Evolutionary conservation across 2,888 invertebrate species (phyloP).

Genomic region (Strigamia maritima): DNA sequence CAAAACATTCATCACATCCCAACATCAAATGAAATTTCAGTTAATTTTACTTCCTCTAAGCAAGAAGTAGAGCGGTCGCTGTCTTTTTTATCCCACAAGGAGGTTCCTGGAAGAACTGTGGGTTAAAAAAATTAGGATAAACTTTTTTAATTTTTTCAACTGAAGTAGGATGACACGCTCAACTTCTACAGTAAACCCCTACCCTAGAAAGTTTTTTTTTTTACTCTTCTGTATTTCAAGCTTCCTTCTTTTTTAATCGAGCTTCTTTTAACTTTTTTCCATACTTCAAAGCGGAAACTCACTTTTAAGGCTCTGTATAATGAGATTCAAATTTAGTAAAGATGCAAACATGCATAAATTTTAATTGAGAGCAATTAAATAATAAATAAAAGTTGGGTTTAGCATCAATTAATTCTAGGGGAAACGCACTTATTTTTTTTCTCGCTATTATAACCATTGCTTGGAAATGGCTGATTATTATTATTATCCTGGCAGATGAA

Average conservation of each 20-base stretch:
- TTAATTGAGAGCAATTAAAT: background rate
- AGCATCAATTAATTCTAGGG: background rate
- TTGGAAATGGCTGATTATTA: conserved; percentile 22
- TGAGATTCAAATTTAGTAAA: background rate
- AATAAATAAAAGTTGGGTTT: background rate
- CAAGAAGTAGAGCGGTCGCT: conserved; percentile 24
- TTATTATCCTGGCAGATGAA: background rate
- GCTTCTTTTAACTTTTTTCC: background rate
- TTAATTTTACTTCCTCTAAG: background rate
- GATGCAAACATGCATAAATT: background rate
- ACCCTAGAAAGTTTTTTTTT: background rate
- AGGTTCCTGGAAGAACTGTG: conserved; percentile 4
- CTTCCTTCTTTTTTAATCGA: background rate
- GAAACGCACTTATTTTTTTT: background rate
- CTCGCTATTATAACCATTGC: background rate
- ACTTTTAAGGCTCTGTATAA: background rate
- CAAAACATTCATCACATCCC: conserved; percentile 28
- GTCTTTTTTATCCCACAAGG: conserved; percentile 10
- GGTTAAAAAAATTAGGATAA: background rate
- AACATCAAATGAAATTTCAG: conserved; percentile 30
- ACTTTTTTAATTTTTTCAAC: background rate
- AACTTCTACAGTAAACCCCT: conserved; percentile 8
- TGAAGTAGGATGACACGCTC: background rate
- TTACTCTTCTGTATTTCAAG: background rate
- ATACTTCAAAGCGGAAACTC: background rate